phyloP scores from a whole-genome alignment of 2,888 invertebrate genomes.

The Callimorpha dominula region DNA sequence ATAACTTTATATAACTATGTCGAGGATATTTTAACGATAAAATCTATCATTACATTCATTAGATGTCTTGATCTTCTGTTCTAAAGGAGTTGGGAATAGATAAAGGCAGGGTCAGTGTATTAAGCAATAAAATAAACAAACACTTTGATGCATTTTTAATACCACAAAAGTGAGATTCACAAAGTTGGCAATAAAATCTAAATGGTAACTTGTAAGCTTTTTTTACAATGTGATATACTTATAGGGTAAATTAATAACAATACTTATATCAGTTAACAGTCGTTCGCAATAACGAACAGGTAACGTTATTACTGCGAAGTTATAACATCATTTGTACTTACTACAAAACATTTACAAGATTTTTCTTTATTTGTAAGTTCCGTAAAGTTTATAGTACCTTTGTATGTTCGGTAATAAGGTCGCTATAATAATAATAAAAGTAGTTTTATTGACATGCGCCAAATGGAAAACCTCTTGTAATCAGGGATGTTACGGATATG shows the following conservation, averaged over 20 bases:
- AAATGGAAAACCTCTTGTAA: not conserved
- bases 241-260: not conserved
- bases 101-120: not conserved
- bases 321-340: conserved; percentile 4
- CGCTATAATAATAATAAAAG: not conserved
- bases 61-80: no score
- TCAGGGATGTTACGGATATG: no score
- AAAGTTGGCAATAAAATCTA: conserved; percentile 53
- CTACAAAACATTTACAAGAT: not conserved
- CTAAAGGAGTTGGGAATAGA: not conserved
- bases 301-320: not conserved
- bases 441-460: not conserved
- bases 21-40: no score
- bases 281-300: conserved; percentile 46
- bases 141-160: conserved; percentile 54
- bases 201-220: conserved; percentile 31
- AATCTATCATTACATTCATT: no score
- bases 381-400: not conserved
- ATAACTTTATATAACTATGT: no score
- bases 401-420: not conserved
- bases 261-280: not conserved
- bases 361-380: not conserved
- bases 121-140: conserved; percentile 7
- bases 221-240: conserved; percentile 18
- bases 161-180: conserved; percentile 62